Evolutionary conservation across 2,888 invertebrate genomes (phyloP).

Genomic region (Drosophila kambysellisi): DNA sequence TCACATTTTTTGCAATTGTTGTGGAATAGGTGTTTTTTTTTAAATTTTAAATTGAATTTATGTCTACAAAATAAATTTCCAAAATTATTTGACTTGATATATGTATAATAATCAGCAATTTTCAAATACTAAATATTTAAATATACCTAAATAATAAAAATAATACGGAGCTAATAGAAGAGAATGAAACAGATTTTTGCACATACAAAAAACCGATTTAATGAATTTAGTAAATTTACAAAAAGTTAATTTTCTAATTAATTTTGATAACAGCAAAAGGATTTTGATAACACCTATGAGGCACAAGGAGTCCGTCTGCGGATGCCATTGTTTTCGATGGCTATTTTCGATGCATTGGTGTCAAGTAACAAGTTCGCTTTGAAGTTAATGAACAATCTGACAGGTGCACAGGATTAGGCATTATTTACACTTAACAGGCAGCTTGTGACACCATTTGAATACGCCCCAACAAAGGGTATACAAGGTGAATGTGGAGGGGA

Average conservation of each 20-base stretch:
- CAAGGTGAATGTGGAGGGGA: background rate
- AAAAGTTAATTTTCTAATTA: too few species aligned
- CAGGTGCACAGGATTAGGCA: background rate
- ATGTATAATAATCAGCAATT: background rate
- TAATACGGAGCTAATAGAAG: too few species aligned
- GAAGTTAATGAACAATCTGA: background rate
- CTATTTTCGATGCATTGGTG: background rate
- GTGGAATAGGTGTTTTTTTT: background rate
- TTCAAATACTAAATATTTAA: background rate
- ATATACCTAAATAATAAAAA: background rate
- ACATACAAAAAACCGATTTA: background rate
- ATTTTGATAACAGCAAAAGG: too few species aligned
- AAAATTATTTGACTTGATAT: background rate
- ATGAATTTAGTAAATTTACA: background rate
- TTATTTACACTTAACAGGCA: background rate
- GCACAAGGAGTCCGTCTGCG: background rate
- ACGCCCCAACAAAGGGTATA: constrained; percentile 12
- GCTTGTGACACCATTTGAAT: background rate
- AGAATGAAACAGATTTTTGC: background rate
- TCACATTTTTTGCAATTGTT: background rate
- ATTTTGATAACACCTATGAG: background rate
- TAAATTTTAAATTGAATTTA: background rate
- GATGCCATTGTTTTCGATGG: background rate
- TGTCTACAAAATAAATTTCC: background rate
- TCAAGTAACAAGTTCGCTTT: background rate